Base-by-base conservation (phyloP, 1,140 invertebrate species). In the Tenebrio molitor region DNA sequence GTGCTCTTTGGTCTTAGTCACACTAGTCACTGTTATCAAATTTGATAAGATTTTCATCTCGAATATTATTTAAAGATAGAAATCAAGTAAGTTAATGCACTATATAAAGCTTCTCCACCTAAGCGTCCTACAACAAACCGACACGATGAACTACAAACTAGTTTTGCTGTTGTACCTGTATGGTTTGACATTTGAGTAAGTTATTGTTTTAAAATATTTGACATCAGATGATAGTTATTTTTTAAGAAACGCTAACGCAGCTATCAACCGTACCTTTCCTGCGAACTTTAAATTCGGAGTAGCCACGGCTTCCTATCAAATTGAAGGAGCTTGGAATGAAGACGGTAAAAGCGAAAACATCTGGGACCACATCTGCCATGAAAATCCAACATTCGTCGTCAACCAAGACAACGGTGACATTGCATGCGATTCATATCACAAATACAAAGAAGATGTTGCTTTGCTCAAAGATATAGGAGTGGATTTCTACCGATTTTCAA, bases 321-420 rank as follows among this genome's bases (percentile, higher is more conserved):
- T 82, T 33, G 83, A 84, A 78, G 83, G 83, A 53, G 83, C 71
- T 12, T 84, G 83, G 83, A 80, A 84, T 76, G 77, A 39, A 63
- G 77, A 81, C 1, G 82, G 80, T 23, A 82, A 82, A 76, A 83
- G 83, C 10, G 84, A 84, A 75, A 85, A 81, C 73, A 86, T 86
- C 75, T 87, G 87, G 88, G 89, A 91, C 79, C 85, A 81, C 12
- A 87, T 86, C 71, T 81, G 85, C 1, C 87, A 89, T 70, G 72
- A 83, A 3, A 76, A 84, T 73, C 83, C 85, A 10, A 79, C 85
- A 10, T 85, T 78, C 14, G 86, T 89, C 4, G 58, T 72, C 0
- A 87, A 91, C 74, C 69, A 80, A 3, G 81, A 81, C 0, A 88
- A 84, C 69, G 88, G 85, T 2, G 87, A 89, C 74, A 74, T 87